Base-by-base conservation (phyloP, 2,113 vertebrate genomes). In the Oreochromis tanganicae region DNA sequence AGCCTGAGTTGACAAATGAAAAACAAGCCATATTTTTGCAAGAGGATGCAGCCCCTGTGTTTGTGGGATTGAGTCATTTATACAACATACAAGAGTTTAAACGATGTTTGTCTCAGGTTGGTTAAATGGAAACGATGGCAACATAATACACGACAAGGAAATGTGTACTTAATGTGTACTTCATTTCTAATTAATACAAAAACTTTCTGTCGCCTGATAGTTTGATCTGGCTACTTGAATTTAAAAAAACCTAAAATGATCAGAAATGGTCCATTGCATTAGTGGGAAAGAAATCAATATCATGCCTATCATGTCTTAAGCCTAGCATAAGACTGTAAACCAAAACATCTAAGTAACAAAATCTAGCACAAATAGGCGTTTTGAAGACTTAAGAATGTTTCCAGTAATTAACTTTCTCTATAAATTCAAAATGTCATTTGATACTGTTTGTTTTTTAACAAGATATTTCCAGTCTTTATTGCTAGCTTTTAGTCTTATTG, bases 11-110 rank as follows among this genome's bases (percentile, higher is more conserved):
- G 59, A 88, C 12, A 29, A 81, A 83, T 91, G 68, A 88, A 82
- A 48, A 29, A 89, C 48, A 80, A 46, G 82, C 81, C 56, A 43
- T 43, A 68, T 48, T 54, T 88, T 54, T 88, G 83, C 85, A 80
- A 48, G 91, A 95, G 86, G 92, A 95, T 95, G 94, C 93, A 94
- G 93, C 95, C 90, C 86, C 92, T 80, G 5, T 84, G 5, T 85
- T 81, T 17, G 57, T 41, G 63, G 55, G 41, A 84, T 82, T 0
- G 17, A 56, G 12, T 9, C 17, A 79, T 27, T 32, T 34, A 50
- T 1, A 17, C 8, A 16, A 34, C 6, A 85, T 10, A 16, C 34
- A 66, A 21, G 4, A 38, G 19, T 38, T 63, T 46, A 3, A 2
- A 50, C 55, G 3, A 29, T 41, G 50, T 10, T 27, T 50, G 21